Base-by-base conservation (phyloP, 1,140 invertebrate species). In the Vanessa atalanta region DNA sequence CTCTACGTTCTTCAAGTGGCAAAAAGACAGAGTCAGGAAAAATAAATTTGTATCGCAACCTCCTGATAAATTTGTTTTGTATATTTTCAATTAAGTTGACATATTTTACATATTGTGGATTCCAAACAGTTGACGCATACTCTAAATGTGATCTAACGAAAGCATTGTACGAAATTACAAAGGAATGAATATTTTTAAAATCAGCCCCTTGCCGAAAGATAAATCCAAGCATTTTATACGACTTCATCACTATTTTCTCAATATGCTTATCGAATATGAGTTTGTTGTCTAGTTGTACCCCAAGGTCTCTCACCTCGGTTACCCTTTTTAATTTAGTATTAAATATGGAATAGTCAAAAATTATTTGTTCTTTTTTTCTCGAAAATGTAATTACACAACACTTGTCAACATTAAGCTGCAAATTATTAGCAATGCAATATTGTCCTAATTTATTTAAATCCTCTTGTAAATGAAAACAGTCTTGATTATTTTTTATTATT, bases 251-350 rank as follows among this genome's bases (percentile, higher is more conserved):
- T 48, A 65, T 48, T 65, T 50, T 65, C 47, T 65, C 47, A 65
- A 65, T 65, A 48, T 65, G 64, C n/a, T 65, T 65, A 20, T 65
- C 64, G 64, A 63, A 63, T 31, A 63, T 9, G 16, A 63, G 37
- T 14, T 63, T 47, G 47, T 20, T 20, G 20, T 20, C 20, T 20
- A 20, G 20, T 20, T 20, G 20, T 20, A 20, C 20, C 20, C 20
- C 20, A 20, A 20, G 20, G 20, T 20, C 20, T 20, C 20, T 20
- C 20, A 20, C 20, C 20, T 20, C 20, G 20, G 20, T 20, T 20
- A 20, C 20, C 20, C 20, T 20, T 20, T 20, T 20, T 20, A 20
- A 20, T 20, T 20, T 20, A 20, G 20, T 20, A 20, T 20, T 20
- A 20, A 20, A 20, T 20, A 20, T 20, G 1, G 20, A 47, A 47